Conservation (phyloP, 2,888 invertebrate genomes). For the Pegoplata infirma region DNA sequence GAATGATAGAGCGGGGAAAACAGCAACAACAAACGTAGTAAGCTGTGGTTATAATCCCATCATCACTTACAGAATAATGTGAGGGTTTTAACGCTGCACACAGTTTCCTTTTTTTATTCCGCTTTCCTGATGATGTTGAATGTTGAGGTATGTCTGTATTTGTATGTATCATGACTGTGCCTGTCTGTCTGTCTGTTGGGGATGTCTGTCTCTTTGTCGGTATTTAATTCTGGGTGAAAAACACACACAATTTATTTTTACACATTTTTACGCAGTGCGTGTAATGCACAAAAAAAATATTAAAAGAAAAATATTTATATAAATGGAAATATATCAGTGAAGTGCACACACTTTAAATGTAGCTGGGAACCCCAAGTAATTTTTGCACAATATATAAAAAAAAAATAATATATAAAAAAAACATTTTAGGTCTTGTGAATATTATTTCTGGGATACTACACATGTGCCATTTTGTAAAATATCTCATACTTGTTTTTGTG, state of each 20-base stretch:
- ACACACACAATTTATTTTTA: conserved; percentile 34
- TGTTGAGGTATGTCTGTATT: not conserved
- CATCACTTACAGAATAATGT: conserved; percentile 51
- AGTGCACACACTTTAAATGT: not conserved
- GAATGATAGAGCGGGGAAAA: not conserved
- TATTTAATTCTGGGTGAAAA: conserved; percentile 20
- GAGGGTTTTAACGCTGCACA: too few species aligned
- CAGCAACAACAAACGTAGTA: conserved; percentile 14
- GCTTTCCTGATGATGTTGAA: not conserved
- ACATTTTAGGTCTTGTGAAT: not conserved
- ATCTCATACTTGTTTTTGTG: not conserved
- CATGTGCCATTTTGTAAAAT: conserved; percentile 1
- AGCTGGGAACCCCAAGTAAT: not conserved
- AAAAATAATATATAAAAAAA: too few species aligned
- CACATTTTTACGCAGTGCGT: conserved; percentile 39
- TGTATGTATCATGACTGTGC: not conserved
- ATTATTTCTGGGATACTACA: conserved; percentile 21
- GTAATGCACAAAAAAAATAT: conserved; percentile 1
- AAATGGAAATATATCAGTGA: not conserved
- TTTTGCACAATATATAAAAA: too few species aligned
- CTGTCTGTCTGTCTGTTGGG: conserved; percentile 18
- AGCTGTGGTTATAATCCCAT: conserved; percentile 55
- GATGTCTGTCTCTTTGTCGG: conserved; percentile 10
- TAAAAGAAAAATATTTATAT: too few species aligned
- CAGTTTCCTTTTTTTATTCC: not conserved